Conservation (phyloP, 2,888 invertebrate species). For the Cataglyphis albicans region DNA sequence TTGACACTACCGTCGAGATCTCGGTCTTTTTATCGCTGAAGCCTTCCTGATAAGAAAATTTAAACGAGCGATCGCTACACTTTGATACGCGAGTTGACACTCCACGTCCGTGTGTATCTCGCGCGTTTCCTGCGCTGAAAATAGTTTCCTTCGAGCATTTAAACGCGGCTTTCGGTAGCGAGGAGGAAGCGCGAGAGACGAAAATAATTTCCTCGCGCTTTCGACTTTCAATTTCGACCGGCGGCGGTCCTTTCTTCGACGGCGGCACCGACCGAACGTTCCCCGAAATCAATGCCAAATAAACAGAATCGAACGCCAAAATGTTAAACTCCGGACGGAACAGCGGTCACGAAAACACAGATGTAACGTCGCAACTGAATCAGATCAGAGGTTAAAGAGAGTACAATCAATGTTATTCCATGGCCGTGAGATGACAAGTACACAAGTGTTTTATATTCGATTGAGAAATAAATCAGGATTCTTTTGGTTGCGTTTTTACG, state of each 20-base stretch:
- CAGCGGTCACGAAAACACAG: not conserved
- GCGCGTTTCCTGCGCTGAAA: slow-evolving; percentile 49
- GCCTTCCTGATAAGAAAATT: slow-evolving; percentile 38
- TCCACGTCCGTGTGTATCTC: slow-evolving; percentile 19
- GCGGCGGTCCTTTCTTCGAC: slow-evolving; percentile 15
- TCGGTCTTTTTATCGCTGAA: not conserved
- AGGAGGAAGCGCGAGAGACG: slow-evolving; percentile 40
- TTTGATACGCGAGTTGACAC: slow-evolving; percentile 35
- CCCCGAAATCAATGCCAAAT: slow-evolving; percentile 20
- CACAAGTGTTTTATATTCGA: not conserved
- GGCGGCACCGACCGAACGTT: slow-evolving; percentile 18
- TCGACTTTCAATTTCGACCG: slow-evolving; percentile 45
- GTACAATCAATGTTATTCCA: not conserved
- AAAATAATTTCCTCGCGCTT: slow-evolving; percentile 41
- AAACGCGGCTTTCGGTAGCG: slow-evolving; percentile 28
- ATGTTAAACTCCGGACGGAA: not conserved
- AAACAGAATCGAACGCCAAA: slow-evolving; percentile 38
- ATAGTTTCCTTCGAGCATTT: slow-evolving; percentile 43
- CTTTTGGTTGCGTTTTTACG: not conserved
- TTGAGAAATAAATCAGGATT: not conserved
- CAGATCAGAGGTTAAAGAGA: not conserved
- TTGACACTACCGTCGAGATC: not conserved
- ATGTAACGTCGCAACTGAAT: slow-evolving; percentile 13
- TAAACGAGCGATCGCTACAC: not conserved
- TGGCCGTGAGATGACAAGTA: not conserved